Percentiles rank a stretch among this genome's conserved stretches.
These are phyloP conservation scores for Thecophora atra DNA, from an alignment of 2,888 invertebrate species.

Conservation along the genomic window DNA sequence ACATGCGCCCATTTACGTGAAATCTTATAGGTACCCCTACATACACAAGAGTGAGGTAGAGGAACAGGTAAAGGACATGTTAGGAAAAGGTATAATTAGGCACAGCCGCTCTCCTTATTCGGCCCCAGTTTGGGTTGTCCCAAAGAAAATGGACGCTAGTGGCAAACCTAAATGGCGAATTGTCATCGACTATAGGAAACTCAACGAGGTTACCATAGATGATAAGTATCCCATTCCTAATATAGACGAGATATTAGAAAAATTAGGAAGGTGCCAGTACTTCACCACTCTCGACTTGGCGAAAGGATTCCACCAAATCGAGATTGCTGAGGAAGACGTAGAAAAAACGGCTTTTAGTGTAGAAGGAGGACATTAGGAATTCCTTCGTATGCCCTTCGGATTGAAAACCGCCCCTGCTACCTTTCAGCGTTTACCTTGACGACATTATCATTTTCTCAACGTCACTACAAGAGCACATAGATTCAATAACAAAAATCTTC, in stretches of 20 bases:
- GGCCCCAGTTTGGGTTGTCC: conserved; percentile 23
- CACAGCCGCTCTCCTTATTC: conserved; percentile 29
- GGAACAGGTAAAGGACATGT: conserved; percentile 37
- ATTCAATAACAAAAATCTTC: neutral
- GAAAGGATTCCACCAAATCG: conserved; percentile 24
- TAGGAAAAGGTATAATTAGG: conserved; percentile 34
- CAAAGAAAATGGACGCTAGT: conserved; percentile 34
- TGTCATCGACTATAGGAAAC: conserved; percentile 37
- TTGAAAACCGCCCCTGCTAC: conserved; percentile 19
- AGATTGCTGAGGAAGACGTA: conserved; percentile 12
- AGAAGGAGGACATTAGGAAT: neutral
- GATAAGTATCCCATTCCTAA: conserved; percentile 37
- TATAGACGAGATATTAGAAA: conserved; percentile 38
- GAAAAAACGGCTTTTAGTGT: conserved; percentile 15
- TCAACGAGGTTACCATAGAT: conserved; percentile 35
- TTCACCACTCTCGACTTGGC: conserved; percentile 22
- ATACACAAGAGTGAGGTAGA: conserved; percentile 36
- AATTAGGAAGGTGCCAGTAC: conserved; percentile 31
- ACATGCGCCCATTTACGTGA: conserved; percentile 28
- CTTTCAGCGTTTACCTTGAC: conserved; percentile 22
- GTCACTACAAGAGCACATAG: conserved; percentile 12
- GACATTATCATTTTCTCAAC: conserved; percentile 21
- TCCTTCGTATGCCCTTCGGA: conserved; percentile 21
- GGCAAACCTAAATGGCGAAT: conserved; percentile 36
- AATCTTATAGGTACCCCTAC: conserved; percentile 36